These are phyloP conservation scores for Bombus confusus DNA, from an alignment of 1,140 invertebrate species.

Conservation along the genomic window DNA sequence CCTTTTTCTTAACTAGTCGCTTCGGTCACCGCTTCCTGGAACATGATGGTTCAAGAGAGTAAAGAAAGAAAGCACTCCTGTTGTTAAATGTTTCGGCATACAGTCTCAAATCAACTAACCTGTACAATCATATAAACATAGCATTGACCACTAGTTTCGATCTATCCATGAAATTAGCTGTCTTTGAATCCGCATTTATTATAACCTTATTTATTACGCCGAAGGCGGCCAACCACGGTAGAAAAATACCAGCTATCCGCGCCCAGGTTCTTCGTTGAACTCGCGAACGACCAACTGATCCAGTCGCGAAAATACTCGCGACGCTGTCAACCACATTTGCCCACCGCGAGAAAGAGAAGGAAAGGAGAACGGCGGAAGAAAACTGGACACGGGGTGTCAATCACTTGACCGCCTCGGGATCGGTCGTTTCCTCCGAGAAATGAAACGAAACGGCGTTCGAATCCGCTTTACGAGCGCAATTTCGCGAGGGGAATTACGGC, in stretches of 20 bases:
- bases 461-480: slow-evolving; percentile 48
- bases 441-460: slow-evolving; percentile 20
- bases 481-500: slow-evolving; percentile 47
- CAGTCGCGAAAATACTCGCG: no score
- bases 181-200: neutral
- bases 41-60: no score
- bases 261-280: no score
- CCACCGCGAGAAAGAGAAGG: neutral
- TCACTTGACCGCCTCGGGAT: slow-evolving; percentile 22
- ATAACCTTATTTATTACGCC: slow-evolving; percentile 11
- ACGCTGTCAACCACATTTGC: no score
- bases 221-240: neutral
- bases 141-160: neutral
- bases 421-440: neutral
- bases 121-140: no score
- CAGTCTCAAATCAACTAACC: no score
- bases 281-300: no score
- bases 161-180: neutral
- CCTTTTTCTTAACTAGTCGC: no score
- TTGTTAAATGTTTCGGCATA: no score
- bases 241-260: neutral
- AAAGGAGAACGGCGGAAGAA: neutral
- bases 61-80: no score
- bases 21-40: no score
- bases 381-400: neutral